Percentiles rank a stretch among this genome's conserved stretches.
These are phyloP conservation scores for Pristionchus exspectatus DNA, from an alignment of 2,888 invertebrate genomes.

Conservation along the genomic window DNA sequence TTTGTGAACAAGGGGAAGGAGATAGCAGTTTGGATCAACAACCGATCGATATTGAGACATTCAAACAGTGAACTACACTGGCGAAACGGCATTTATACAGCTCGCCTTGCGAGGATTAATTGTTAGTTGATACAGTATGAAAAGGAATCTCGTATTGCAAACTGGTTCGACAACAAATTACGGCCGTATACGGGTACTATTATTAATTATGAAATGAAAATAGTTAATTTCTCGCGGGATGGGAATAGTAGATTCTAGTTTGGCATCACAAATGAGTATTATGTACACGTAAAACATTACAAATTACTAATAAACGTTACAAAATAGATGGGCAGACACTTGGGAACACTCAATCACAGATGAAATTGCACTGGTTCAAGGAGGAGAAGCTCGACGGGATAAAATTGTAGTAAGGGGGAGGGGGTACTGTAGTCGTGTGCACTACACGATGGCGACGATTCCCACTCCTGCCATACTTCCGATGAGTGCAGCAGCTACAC, in stretches of 20 bases:
- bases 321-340: neutral
- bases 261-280: neutral
- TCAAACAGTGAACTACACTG: neutral
- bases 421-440: neutral
- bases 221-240: neutral
- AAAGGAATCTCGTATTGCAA: constrained; percentile 2
- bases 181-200: neutral
- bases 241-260: neutral
- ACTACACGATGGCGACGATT: constrained; percentile 19
- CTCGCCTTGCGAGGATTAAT: neutral
- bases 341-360: constrained; percentile 1
- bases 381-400: neutral
- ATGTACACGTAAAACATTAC: neutral
- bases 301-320: neutral
- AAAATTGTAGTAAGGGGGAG: neutral
- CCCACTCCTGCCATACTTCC: neutral
- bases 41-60: neutral
- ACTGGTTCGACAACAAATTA: neutral
- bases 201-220: neutral
- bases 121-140: constrained; percentile 7
- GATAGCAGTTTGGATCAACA: neutral
- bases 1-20: neutral
- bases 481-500: neutral
- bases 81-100: constrained; percentile 1
- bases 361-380: constrained; percentile 20